Base-by-base conservation (phyloP, 2,888 invertebrate genomes). In the Lepidocyrtoides sp. region DNA sequence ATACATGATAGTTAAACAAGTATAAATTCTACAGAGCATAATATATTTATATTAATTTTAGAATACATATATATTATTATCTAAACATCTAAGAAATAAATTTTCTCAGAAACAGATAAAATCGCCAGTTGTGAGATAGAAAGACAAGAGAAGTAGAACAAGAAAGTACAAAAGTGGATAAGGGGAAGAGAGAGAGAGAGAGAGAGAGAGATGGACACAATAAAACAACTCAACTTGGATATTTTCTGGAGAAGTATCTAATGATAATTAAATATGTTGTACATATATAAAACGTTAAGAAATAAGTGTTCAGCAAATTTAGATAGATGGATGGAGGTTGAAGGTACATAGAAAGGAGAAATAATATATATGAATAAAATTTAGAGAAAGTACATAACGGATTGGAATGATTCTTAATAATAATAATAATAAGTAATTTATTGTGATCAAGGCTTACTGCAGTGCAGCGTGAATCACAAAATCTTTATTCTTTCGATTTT, bases 381-480 rank as follows among this genome's bases (percentile, higher is more conserved):
- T 77, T 17, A 60, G 60, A 44, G 32, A 75, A 48, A 29, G 77
- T 77, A 77, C 77, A 77, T 77, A 77, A 77, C 14, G 41, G 17
- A 48, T 66, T 83, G 83, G 63, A 48, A 48, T 83, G 63, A 44
- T 83, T 63, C 77, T 41, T 72, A 60, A 63, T 66, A 82, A 82
- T 72, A 60, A 63, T 66, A 82, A 82, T 36, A 36, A 36, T 36
- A 36, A 36, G 36, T 36, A 36, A 36, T 36, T 4, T 66, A 89
- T 82, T 90, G 90, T 90, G 90, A 90, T 85, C 85, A 85, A 91
- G 94, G 94, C 94, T 94, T 94, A 94, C 94, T 94, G 94, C 93
- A 94, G 94, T 94, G 94, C 94, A 93, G 93, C 94, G 94, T 93
- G 94, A 91, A 87, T 92, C 89, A 91, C 91, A 92, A 92, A 92